A percentile compares a stretch with the other conserved stretches of the same genome.
phyloP scores from a whole-genome alignment of 1,140 invertebrate genomes.

The Archivesica marissinica region DNA sequence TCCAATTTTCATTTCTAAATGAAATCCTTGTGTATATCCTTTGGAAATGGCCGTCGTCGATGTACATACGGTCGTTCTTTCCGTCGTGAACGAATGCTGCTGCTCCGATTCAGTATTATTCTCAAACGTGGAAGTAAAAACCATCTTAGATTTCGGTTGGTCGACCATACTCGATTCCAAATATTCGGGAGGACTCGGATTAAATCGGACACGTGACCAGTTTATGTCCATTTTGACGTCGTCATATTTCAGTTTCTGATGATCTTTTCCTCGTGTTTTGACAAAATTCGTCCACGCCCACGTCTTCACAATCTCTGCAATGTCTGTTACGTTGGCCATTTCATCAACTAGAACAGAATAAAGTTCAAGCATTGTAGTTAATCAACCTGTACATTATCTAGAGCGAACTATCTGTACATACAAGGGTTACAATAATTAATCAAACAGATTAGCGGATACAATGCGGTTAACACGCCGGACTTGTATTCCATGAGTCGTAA shows the following conservation, averaged over 20 bases:
- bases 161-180: constrained; percentile 69
- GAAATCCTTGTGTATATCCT: constrained; percentile 84
- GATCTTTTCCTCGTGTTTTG: constrained; percentile 80
- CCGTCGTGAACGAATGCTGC: constrained; percentile 85
- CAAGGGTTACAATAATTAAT: not conserved
- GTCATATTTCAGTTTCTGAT: constrained; percentile 80
- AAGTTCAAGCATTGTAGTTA: not conserved
- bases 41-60: constrained; percentile 83
- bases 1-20: constrained; percentile 84
- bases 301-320: constrained; percentile 82
- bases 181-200: constrained; percentile 82
- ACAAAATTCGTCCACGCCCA: constrained; percentile 84
- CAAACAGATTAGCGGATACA: not conserved
- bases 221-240: constrained; percentile 82
- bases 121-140: constrained; percentile 85
- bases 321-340: constrained; percentile 80
- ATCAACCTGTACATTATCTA: not conserved
- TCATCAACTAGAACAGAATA: not conserved
- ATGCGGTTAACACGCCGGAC: too few relatives aligned
- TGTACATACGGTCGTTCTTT: constrained; percentile 83
- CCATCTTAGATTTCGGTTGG: constrained; percentile 74
- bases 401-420: not conserved
- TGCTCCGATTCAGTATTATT: constrained; percentile 84
- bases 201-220: constrained; percentile 82
- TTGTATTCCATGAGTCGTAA: not conserved